Base-by-base conservation (phyloP, 2,113 vertebrate species). In the Kryptolebias marmoratus region DNA sequence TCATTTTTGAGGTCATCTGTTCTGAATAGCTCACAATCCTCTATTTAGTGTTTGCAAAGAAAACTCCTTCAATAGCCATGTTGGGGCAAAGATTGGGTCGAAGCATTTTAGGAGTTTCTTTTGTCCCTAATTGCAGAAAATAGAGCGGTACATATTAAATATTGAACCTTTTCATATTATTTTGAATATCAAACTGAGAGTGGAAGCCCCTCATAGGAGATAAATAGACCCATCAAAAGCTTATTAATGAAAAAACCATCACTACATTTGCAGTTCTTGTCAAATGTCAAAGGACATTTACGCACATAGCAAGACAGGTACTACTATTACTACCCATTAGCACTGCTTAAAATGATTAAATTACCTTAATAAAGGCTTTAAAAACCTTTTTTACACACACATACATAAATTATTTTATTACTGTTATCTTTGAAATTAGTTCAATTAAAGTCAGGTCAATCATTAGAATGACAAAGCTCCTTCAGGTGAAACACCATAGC, bases 151-250 rank as follows among this genome's bases (percentile, higher is more conserved):
- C 15, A 13, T 14, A 12, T 16, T 31, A 48, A 48, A 13, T 27
- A 12, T 16, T 18, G 9, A 42, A 36, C 4, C 42, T 36, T 42
- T 39, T n/a, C 11, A 12, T 18, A 0, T 59, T 31, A 4, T 0
- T 45, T 61, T 44, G 30, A 57, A 47, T 69, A 59, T 56, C 12
- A 69, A 30, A 67, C 22, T 31, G 44, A 73, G 47, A 64, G 2
- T 30, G 49, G 45, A 30, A 56, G 48, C 36, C 5, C 12, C 48
- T 54, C 9, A 54, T 59, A 58, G 12, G 27, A 70, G 42, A 64
- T 54, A 55, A 39, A 11, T 11, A 22, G 64, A 50, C 30, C 54
- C 30, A 16, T 39, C 52, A 56, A 27, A 50, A 4, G 12, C 5
- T 47, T 58, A 57, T 66, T 48, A 36, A 60, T 71, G 5, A 62